Evolutionary conservation across 2,113 vertebrate species (phyloP), one percentile per base, ranked within the genome.

Genomic region (Pseudopodoces humilis): DNA sequence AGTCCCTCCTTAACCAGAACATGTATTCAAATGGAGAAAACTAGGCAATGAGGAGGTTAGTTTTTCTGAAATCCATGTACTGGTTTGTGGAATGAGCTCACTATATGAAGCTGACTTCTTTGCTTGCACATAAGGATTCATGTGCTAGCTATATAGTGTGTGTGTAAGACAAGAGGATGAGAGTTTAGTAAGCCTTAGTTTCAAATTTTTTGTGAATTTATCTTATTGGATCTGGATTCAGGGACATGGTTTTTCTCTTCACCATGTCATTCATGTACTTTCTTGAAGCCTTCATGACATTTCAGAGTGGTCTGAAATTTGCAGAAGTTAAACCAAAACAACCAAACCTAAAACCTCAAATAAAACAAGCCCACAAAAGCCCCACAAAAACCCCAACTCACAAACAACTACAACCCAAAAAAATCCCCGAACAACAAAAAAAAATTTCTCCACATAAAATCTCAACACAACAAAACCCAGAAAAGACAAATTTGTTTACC

Each of bases 351-450:
- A 81, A 46, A 11, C 12, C 6, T 37, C 20, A 30, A 58, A 37
- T 43, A 81, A 74, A 79, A 17, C 15, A 49, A 56, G 30, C 16
- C 5, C 33, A 18, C 11, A 64, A 65, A 72, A 43, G 4, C 20
- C 6, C 7, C 4, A 14, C 17, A 31, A 70, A 58, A 13, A 0
- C 4, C 6, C 6, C 17, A 27, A 22, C 18, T 31, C 1, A 46
- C 23, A 19, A 27, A 9, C 4, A 74, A 33, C 23, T 31, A 19
- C 4, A 6, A n/a, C 15, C 18, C 13, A 23, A 62, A 58, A 60
- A 62, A 47, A 0, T 14, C 23, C 28, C 23, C 43, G 14, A 63
- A 52, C 20, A 49, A 21, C 7, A 22, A 59, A 7, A 35, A 60
- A 11, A 37, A 24, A 53, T 35, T 33, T 27, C 15, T 23, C 10